A percentile compares a stretch with the other conserved stretches of the same genome.
Evolutionary conservation across 2,113 vertebrate species (phyloP).

Genomic region (Pipra filicauda): DNA sequence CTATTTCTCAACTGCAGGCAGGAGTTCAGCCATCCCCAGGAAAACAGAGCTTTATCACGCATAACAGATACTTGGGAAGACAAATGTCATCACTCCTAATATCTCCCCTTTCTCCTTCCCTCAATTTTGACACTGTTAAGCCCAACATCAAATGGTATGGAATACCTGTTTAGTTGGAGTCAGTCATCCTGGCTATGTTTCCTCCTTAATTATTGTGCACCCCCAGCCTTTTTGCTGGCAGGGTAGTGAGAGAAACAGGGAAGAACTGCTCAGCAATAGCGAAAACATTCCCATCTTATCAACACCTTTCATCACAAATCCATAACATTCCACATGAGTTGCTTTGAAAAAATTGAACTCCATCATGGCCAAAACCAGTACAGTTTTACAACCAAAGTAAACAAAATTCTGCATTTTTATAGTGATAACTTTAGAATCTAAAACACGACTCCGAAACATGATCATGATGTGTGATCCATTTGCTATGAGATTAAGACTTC

Average conservation of each 20-base stretch:
- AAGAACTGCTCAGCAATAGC: neutral
- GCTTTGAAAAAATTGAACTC: neutral
- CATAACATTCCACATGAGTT: neutral
- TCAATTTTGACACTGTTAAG: neutral
- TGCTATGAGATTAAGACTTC: neutral
- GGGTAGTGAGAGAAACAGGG: neutral
- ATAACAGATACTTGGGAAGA: neutral
- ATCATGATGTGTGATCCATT: neutral
- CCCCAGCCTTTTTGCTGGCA: rapidly evolving
- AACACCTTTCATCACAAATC: neutral
- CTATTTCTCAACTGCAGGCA: neutral
- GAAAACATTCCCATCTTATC: neutral
- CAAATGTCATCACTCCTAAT: neutral
- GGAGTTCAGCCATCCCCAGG: neutral
- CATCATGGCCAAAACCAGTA: neutral
- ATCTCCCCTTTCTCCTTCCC: neutral
- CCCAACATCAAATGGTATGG: neutral
- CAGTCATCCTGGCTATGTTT: neutral
- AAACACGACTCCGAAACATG: neutral
- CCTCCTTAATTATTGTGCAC: neutral
- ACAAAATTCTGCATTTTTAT: neutral
- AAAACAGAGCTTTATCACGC: neutral
- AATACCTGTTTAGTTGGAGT: neutral
- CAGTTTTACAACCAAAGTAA: neutral
- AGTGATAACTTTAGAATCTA: neutral